Base-by-base conservation (phyloP, 1,140 invertebrate species). In the Diachasmimorpha longicaudata region DNA sequence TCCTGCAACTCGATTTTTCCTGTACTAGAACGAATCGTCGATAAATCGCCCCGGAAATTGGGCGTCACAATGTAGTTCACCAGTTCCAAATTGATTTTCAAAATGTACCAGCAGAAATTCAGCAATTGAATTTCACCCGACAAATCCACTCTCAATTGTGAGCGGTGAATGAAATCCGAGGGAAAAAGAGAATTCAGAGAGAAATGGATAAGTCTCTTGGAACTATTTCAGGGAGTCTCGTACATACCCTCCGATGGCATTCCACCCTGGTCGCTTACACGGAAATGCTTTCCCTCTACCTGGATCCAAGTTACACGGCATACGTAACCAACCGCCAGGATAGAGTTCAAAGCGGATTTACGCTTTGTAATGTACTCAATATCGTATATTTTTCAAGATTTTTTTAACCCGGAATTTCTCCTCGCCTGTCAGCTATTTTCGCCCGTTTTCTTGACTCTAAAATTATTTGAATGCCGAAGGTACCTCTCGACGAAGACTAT, bases 231-330 rank as follows among this genome's bases (percentile, higher is more conserved):
- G n/a, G 8, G 52, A 21, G 52, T 10, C 52, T 9, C 19, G 52
- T 21, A 25, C 19, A 55, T 16, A 52, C 48, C 48, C 48, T 23
- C 58, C 58, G 23, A 63, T 58, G 9, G 52, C 19, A 63, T 63
- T 63, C 19, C 21, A 11, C 23, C 11, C 23, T 23, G 58, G 23
- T 31, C 31, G 66, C 6, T 68, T 39, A 68, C 66, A 31, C 5
- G 66, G 66, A 68, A 68, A 39, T 68, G 66, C 66, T 68, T 68
- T 68, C 36, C 25, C 66, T 39, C 36, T 68, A 25, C 58, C 58
- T 63, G 58, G 16, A 25, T 63, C 23, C 58, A 63, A 63, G 21
- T 23, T 4, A 23, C 58, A 31, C 23, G 21, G 14, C 13, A 10
- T 23, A 63, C 58, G 9, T 63, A 63, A 63, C 58, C 58, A 63